Evolutionary conservation across 2,797 vertebrate species (phyloP).

Genomic region (Paratrypauchen microcephalus): DNA sequence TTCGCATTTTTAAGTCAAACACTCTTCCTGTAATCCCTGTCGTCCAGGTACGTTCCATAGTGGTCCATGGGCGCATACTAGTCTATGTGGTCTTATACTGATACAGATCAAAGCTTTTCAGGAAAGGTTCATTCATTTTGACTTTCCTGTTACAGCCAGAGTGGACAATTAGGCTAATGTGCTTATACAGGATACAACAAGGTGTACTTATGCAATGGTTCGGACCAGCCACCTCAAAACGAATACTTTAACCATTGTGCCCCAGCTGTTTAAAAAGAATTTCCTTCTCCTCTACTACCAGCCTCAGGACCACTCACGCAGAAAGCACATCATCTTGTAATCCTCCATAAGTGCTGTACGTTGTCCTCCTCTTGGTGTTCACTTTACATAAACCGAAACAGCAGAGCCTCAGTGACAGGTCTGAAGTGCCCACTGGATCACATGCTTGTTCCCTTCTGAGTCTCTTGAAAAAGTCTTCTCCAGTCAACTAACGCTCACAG

Average conservation of each 20-base stretch:
- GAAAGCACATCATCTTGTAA: slow-evolving; percentile 21
- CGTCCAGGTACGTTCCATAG: too few species aligned
- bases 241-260: neutral
- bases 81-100: too few species aligned
- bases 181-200: neutral
- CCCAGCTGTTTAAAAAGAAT: neutral
- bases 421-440: slow-evolving; percentile 27
- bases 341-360: slow-evolving; percentile 6
- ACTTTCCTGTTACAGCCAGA: too few species aligned
- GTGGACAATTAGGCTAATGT: neutral
- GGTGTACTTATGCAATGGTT: neutral
- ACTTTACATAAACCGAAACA: slow-evolving; percentile 3
- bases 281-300: neutral
- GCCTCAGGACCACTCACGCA: slow-evolving; percentile 5
- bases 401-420: slow-evolving; percentile 20
- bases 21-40: too few species aligned
- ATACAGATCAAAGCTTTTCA: too few species aligned
- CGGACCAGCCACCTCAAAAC: neutral
- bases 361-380: slow-evolving; percentile 6
- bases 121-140: too few species aligned
- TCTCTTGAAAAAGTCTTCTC: slow-evolving; percentile 21
- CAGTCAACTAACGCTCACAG: slow-evolving; percentile 9
- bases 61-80: too few species aligned
- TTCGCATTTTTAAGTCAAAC: too few species aligned
- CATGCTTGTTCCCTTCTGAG: slow-evolving; percentile 17